Conservation (phyloP, 1,140 invertebrate genomes). For the Procambarus clarkii region DNA sequence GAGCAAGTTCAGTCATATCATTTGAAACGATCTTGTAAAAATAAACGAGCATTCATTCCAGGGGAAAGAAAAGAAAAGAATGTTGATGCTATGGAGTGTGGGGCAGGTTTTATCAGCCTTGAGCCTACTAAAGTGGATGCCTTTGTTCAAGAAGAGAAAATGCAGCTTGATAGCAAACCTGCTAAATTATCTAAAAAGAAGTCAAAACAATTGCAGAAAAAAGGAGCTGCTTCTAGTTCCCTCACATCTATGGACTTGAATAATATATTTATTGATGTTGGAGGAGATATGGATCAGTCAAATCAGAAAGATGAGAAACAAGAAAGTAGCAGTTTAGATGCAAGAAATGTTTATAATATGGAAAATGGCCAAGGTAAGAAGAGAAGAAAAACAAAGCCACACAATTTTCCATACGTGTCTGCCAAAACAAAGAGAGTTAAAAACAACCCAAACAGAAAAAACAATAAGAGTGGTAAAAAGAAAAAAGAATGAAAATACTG, state of each 20-base stretch:
- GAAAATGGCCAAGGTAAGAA: not conserved
- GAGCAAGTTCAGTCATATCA: conserved; percentile 37
- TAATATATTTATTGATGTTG: conserved; percentile 35
- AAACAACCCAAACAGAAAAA: conserved; percentile 50
- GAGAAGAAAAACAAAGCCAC: conserved; percentile 17
- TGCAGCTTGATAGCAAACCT: not conserved
- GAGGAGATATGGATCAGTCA: not conserved
- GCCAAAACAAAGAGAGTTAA: conserved; percentile 52
- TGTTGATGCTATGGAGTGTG: not conserved
- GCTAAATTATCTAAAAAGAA: not conserved
- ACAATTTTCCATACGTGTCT: conserved; percentile 6
- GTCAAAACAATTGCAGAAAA: not conserved
- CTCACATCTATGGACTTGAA: not conserved
- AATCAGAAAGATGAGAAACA: not conserved
- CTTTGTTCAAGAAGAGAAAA: not conserved
- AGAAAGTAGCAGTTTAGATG: not conserved
- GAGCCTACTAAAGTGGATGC: not conserved
- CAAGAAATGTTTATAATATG: not conserved
- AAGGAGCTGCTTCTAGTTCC: not conserved
- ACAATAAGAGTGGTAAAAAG: no score
- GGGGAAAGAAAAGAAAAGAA: not conserved
- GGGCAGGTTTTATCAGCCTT: conserved; percentile 24
- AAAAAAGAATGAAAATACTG: not conserved
- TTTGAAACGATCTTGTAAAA: conserved; percentile 30
- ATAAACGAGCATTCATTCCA: conserved; percentile 42